Base-by-base conservation (phyloP, 2,797 vertebrate genomes). In the Meda fulgida region DNA sequence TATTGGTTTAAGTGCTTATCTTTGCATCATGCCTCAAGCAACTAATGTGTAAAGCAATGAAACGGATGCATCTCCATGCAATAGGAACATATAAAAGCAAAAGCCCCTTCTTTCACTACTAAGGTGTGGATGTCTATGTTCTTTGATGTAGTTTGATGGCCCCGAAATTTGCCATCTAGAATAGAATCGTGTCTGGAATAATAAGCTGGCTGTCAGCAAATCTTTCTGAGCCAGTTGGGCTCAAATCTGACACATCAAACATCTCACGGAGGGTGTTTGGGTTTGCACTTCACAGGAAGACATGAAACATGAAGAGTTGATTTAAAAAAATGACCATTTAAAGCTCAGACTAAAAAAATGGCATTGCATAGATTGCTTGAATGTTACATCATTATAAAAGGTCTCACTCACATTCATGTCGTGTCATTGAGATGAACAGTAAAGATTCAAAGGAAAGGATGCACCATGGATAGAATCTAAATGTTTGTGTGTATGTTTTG, bases 201-300 rank as follows among this genome's bases (percentile, higher is more conserved):
- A 89, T 88, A 87, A 89, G 78, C 89, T 86, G 81, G 89, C 87
- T 88, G 80, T 83, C 88, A 78, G 81, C 88, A 83, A 87, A 89
- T 88, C 89, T 76, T 87, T 87, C 88, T 63, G 75, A 84, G 81
- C 71, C 89, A 80, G 53, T 83, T 84, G 1, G 66, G 75, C 91
- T 93, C 90, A 93, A 92, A 94, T 94, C 92, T 93, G 86, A 79
- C 75, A 93, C 93, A 94, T 95, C 93, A 95, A 93, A 94, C 79
- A 48, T 92, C 92, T 89, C 89, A 72, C 65, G 72, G 87, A 81
- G 21, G 67, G 86, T 48, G 43, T 78, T 75, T 76, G 70, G 91
- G 92, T 91, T 89, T 84, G 38, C 21, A 29, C 81, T 83, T 85
- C 85, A 83, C 81, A 53, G 36, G 87, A 88, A 87, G 26, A 92